These are phyloP conservation scores for Luffia ferchaultella DNA, from an alignment of 2,888 invertebrate species.

Conservation along the genomic window DNA sequence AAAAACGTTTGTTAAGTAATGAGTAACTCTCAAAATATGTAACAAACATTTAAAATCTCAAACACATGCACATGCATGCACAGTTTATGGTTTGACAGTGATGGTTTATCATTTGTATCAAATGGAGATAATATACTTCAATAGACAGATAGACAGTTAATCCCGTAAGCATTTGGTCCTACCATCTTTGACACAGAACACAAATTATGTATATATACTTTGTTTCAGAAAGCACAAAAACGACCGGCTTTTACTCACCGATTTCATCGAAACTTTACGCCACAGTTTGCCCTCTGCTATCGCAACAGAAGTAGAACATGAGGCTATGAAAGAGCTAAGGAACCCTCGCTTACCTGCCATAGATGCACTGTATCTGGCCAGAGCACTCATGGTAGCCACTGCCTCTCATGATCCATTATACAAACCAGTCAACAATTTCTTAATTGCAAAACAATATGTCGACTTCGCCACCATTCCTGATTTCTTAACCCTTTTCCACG, in stretches of 20 bases:
- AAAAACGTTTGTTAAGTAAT: too few relatives aligned
- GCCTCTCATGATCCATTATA: slow-evolving; percentile 81
- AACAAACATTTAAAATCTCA: too few relatives aligned
- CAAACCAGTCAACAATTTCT: slow-evolving; percentile 77
- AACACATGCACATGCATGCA: too few relatives aligned
- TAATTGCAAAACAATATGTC: slow-evolving; percentile 79
- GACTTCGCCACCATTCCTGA: slow-evolving; percentile 87
- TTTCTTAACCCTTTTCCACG: slow-evolving; percentile 84
- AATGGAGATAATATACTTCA: too few relatives aligned
- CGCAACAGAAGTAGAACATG: slow-evolving; percentile 17
- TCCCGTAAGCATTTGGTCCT: too few relatives aligned
- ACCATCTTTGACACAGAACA: too few relatives aligned
- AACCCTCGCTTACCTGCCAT: slow-evolving; percentile 66
- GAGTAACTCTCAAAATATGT: too few relatives aligned
- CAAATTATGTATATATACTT: too few relatives aligned
- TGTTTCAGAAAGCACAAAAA: slow-evolving; percentile 61
- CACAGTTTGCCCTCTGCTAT: slow-evolving; percentile 62
- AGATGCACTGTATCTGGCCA: slow-evolving; percentile 74
- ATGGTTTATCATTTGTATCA: too few relatives aligned
- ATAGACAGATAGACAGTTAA: too few relatives aligned
- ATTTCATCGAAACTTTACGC: slow-evolving; percentile 73
- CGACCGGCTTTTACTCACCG: slow-evolving; percentile 72
- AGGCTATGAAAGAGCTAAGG: slow-evolving; percentile 21
- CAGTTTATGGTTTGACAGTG: too few relatives aligned
- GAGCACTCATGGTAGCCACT: slow-evolving; percentile 73